phyloP scores from a whole-genome alignment of 2,888 invertebrate species.

The Bellardia pandia region DNA sequence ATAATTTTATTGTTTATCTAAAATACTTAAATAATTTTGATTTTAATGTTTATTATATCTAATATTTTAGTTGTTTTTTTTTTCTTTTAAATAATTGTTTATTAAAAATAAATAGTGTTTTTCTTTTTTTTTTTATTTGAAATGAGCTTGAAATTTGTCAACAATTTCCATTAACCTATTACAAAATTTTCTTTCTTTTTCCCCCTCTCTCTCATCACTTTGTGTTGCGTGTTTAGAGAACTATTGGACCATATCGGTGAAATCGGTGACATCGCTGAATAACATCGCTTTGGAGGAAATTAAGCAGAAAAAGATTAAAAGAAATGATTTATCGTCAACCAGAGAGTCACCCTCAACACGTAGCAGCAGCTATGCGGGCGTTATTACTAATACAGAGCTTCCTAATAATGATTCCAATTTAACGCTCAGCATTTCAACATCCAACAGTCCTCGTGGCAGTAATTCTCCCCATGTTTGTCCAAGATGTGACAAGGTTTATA shows the following conservation, averaged over 20 bases:
- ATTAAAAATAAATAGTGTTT: conserved; percentile 33
- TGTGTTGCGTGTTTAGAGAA: conserved; percentile 76
- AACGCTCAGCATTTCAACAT: neutral
- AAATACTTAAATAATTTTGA: neutral
- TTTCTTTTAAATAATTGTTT: conserved; percentile 50
- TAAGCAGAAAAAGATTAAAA: conserved; percentile 62
- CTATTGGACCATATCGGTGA: conserved; percentile 81
- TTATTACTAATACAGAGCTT: neutral
- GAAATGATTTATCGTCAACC: conserved; percentile 36
- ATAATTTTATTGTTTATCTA: neutral
- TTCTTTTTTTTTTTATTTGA: conserved; percentile 21
- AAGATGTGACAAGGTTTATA: conserved; percentile 86
- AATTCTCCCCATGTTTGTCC: conserved; percentile 84
- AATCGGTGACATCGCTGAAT: conserved; percentile 83
- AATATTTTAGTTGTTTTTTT: neutral
- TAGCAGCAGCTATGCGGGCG: neutral
- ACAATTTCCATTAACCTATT: conserved; percentile 73
- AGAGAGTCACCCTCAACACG: conserved; percentile 53
- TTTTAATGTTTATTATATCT: neutral
- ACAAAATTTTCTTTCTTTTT: conserved; percentile 69
- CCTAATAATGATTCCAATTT: neutral
- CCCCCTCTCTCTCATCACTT: neutral
- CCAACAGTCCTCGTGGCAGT: neutral
- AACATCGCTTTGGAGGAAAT: conserved; percentile 77
- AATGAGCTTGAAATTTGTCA: conserved; percentile 32